Evolutionary conservation across 2,888 invertebrate species (phyloP), one percentile per base, ranked within the genome.

Genomic region (Meta bourneti): DNA sequence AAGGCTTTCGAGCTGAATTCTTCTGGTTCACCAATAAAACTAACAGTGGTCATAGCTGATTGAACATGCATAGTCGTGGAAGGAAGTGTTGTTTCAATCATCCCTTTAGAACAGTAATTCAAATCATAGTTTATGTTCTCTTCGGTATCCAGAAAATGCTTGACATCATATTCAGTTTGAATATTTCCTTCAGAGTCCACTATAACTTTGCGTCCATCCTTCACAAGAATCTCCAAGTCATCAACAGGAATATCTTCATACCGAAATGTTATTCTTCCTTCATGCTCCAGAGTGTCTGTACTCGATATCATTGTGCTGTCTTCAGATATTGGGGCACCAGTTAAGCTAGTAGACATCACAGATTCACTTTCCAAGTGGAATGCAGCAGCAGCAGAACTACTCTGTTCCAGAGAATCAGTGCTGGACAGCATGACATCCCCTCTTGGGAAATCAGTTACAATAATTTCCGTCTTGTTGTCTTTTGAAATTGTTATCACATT

Each of bases 281-380:
- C 93, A 5, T 90, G 96, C 94, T 97, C 97, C 93, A 97, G 95
- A 16, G 96, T 96, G 94, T 97, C 97, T 93, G 97, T 96, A 19
- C 97, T 97, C 20, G 97, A 97, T 84, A 98, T 97, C 96, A 98
- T 96, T 83, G 98, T 97, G 93, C 97, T 97, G 93, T 96, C 94
- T 79, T 93, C 93, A 16, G 94, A 94, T 20, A 93, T 93, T n/a
- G 93, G 92, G 74, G 93, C 96, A 94, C 97, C 97, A n/a, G 97
- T 97, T 85, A 97, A 96, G 94, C 97, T 97, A 81, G 97, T 97
- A 0, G 97, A 97, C 97, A 97, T 97, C 54, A 97, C 96, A 0
- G 97, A 97, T 94, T 97, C 97, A 0, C 97, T 97, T 95, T 97
- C 97, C 93, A 97, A 97, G 94, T 97, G 97, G 94, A 97, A 97